These are phyloP conservation scores for Glossosoma conforme DNA, from an alignment of 1,140 invertebrate species.

Conservation along the genomic window DNA sequence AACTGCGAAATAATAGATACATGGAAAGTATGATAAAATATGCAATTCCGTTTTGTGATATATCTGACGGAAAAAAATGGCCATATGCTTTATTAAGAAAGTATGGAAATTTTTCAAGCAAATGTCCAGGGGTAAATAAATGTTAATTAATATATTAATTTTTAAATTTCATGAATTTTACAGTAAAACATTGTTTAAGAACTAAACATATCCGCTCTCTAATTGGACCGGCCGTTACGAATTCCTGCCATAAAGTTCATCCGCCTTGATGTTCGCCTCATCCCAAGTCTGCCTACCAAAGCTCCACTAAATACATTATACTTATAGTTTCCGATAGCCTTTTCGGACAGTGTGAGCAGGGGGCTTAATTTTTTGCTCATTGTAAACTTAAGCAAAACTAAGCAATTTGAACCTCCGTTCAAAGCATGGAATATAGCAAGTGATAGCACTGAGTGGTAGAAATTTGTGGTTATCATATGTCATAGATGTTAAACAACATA, in stretches of 20 bases:
- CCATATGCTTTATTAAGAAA: neutral
- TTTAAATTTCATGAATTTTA: neutral
- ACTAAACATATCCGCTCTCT: neutral
- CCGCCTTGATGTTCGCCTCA: too few relatives aligned
- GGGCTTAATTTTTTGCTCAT: neutral
- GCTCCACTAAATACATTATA: too few relatives aligned
- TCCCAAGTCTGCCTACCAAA: too few relatives aligned
- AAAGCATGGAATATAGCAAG: neutral
- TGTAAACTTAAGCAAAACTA: neutral
- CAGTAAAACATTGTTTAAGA: neutral
- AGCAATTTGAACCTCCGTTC: neutral
- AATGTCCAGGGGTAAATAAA: slow-evolving; percentile 4
- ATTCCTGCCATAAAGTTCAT: too few relatives aligned
- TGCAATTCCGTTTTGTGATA: neutral
- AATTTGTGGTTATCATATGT: neutral
- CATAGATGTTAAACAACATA: neutral
- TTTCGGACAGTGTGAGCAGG: too few relatives aligned
- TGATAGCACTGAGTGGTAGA: neutral
- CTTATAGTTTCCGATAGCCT: too few relatives aligned
- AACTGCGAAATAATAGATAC: slow-evolving; percentile 3
- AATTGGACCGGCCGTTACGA: too few relatives aligned
- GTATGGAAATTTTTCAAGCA: neutral
- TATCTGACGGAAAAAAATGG: neutral
- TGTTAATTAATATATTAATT: neutral
- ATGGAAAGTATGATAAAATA: neutral